These are phyloP conservation scores for Ylistrum balloti DNA, from an alignment of 1,140 invertebrate species.

Conservation along the genomic window DNA sequence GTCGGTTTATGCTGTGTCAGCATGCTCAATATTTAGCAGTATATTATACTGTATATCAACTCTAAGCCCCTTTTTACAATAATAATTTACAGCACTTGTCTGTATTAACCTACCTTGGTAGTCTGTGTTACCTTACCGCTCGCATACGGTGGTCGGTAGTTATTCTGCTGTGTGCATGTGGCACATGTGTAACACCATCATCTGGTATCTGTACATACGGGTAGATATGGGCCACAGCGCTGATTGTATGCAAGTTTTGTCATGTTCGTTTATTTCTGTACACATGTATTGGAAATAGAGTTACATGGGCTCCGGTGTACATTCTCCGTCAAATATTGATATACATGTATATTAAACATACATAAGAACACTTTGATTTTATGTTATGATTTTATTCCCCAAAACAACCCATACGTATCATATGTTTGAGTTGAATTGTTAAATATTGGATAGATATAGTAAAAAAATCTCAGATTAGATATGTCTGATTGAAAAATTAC, in stretches of 20 bases:
- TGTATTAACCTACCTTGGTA: not conserved
- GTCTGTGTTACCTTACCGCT: not conserved
- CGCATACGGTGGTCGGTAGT: not conserved
- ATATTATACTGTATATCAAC: not conserved
- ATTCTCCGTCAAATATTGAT: too few relatives aligned
- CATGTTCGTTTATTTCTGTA: too few relatives aligned
- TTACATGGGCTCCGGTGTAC: too few relatives aligned
- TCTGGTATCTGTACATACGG: not conserved
- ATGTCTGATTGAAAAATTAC: too few relatives aligned
- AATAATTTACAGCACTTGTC: not conserved
- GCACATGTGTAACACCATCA: not conserved
- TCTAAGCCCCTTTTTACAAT: not conserved
- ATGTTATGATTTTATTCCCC: too few relatives aligned
- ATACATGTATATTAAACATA: not conserved
- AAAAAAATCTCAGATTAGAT: too few relatives aligned
- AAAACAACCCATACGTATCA: too few relatives aligned
- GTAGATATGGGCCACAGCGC: not conserved
- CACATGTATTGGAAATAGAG: too few relatives aligned
- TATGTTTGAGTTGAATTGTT: too few relatives aligned
- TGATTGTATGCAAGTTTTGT: not conserved
- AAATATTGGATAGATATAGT: too few relatives aligned
- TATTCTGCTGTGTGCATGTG: not conserved
- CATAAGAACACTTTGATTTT: not conserved
- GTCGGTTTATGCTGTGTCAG: not conserved
- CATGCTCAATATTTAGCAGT: not conserved